These are phyloP conservation scores for Limnodromus scolopaceus DNA, from an alignment of 2,797 vertebrate genomes.

Conservation along the genomic window DNA sequence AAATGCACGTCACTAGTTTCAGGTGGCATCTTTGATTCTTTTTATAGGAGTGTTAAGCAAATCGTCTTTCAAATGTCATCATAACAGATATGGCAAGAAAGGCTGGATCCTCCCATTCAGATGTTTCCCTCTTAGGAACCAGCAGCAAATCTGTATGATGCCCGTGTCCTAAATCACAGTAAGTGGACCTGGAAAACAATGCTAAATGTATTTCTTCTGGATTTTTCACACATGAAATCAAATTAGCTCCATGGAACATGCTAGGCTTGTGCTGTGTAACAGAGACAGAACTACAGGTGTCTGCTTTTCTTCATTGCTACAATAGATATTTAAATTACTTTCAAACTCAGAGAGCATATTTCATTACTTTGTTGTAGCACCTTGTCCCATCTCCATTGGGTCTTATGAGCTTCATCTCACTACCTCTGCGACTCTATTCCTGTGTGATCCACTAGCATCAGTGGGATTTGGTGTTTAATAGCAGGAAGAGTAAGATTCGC, in stretches of 20 bases:
- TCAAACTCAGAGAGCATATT: background rate
- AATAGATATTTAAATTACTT: background rate
- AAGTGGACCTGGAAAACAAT: background rate
- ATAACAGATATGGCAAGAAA: background rate
- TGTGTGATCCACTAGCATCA: background rate
- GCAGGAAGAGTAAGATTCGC: background rate
- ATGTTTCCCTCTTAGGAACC: background rate
- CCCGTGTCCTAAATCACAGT: background rate
- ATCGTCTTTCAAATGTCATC: background rate
- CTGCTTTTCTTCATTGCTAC: background rate
- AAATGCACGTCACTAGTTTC: background rate
- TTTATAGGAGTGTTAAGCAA: background rate
- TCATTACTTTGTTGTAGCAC: background rate
- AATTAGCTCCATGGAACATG: background rate
- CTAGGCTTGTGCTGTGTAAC: background rate
- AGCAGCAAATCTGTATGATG: background rate
- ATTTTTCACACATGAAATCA: background rate
- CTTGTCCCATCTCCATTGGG: background rate
- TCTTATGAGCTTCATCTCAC: background rate
- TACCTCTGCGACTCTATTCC: background rate
- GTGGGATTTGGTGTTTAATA: background rate
- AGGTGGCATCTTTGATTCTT: background rate
- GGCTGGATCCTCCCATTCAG: background rate
- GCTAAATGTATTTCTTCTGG: background rate
- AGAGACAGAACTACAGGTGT: background rate